Percentiles rank a stretch among this genome's conserved stretches.
phyloP scores from a whole-genome alignment of 2,888 invertebrate genomes.

The Allolobophora icterica region DNA sequence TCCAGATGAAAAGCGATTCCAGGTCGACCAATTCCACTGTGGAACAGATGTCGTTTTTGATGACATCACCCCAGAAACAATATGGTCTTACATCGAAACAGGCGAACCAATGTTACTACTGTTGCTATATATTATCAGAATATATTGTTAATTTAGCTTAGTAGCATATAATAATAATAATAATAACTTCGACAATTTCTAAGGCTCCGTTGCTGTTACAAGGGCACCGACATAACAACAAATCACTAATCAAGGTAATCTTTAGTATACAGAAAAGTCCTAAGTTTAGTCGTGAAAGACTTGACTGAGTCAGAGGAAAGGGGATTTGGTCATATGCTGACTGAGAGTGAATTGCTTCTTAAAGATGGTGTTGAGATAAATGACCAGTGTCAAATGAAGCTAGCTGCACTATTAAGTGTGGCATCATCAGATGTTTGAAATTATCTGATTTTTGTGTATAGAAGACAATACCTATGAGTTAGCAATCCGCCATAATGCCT shows the following conservation, averaged over 20 bases:
- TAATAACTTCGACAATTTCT: too few species aligned
- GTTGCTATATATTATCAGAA: background rate
- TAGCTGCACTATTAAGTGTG: background rate
- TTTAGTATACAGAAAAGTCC: too few species aligned
- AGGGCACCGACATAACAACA: too few species aligned
- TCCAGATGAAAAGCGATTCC: slow-evolving; percentile 36
- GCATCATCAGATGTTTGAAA: background rate
- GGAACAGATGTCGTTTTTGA: slow-evolving; percentile 83
- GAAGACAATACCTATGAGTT: background rate
- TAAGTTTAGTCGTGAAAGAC: too few species aligned
- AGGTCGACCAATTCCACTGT: slow-evolving; percentile 74
- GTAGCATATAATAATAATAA: too few species aligned
- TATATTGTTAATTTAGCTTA: background rate
- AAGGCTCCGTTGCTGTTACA: too few species aligned
- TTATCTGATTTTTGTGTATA: background rate
- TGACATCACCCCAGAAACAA: slow-evolving; percentile 76
- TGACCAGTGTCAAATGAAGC: background rate
- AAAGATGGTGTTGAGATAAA: background rate
- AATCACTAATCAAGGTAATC: too few species aligned
- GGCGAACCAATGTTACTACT: slow-evolving; percentile 85
- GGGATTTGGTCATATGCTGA: background rate
- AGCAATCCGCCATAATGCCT: background rate
- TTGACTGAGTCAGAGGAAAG: too few species aligned
- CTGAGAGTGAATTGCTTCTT: background rate
- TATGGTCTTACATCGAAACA: slow-evolving; percentile 82